phyloP scores from a whole-genome alignment of 2,888 invertebrate species.

The Gnatocerus cornutus region DNA sequence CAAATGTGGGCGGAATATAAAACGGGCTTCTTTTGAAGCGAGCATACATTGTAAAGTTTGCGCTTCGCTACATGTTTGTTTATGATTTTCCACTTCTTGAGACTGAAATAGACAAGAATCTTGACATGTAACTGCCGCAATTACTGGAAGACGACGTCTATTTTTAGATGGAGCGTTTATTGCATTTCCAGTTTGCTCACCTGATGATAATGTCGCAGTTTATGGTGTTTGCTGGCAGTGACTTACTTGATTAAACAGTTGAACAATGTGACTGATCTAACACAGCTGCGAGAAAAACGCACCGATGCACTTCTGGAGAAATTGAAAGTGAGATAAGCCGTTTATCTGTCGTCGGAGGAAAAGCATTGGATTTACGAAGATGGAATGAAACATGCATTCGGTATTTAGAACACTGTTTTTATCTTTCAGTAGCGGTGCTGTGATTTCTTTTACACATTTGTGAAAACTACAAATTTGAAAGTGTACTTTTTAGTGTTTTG shows the following conservation, averaged over 20 bases:
- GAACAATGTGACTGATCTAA: conserved; percentile 2
- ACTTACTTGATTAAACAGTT: conserved; percentile 13
- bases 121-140: not conserved
- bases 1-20: conserved; percentile 13
- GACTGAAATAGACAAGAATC: conserved; percentile 13
- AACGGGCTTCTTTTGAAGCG: not conserved
- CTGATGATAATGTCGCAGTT: conserved; percentile 21
- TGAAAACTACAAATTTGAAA: too few species aligned
- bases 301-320: too few species aligned
- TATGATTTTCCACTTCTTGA: not conserved
- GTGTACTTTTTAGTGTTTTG: too few species aligned
- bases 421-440: too few species aligned
- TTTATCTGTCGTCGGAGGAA: not conserved
- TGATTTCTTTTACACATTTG: too few species aligned
- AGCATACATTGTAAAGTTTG: too few species aligned
- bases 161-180: conserved; percentile 14
- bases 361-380: not conserved
- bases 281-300: conserved; percentile 1
- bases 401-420: too few species aligned
- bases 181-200: conserved; percentile 25
- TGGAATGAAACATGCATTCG: not conserved
- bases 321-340: not conserved
- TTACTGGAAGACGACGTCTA: not conserved
- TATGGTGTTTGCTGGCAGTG: conserved; percentile 7
- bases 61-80: not conserved